Evolutionary conservation across 2,113 vertebrate species (phyloP).

Genomic region (Hemiprocne comata): DNA sequence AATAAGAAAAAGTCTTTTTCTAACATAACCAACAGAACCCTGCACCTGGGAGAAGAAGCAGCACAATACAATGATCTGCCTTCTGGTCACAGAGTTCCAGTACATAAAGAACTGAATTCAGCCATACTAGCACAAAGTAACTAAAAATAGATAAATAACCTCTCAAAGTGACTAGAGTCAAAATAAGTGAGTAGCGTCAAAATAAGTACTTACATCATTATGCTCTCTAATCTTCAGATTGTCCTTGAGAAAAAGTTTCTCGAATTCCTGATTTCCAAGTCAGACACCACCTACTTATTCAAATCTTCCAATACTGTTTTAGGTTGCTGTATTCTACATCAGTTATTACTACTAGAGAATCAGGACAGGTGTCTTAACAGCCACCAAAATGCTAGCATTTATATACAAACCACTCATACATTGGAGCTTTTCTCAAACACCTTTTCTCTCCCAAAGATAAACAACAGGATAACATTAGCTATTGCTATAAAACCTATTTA

Average conservation of each 20-base stretch:
- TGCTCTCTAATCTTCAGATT: neutral
- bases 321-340: neutral
- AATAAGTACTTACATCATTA: neutral
- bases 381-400: neutral
- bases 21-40: neutral
- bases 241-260: neutral
- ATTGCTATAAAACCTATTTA: neutral
- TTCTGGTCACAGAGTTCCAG: neutral
- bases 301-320: neutral
- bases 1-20: neutral
- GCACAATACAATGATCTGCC: neutral
- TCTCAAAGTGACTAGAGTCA: neutral
- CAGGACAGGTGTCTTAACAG: neutral
- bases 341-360: neutral
- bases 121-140: neutral
- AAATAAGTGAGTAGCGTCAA: neutral
- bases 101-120: neutral
- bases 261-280: neutral
- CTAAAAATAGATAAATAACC: neutral
- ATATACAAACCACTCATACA: neutral
- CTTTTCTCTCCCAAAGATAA: neutral
- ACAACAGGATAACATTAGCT: neutral
- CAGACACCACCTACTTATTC: neutral
- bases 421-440: neutral
- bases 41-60: neutral